Conservation (phyloP, 2,797 vertebrate species). For the Protonibea diacanthus region DNA sequence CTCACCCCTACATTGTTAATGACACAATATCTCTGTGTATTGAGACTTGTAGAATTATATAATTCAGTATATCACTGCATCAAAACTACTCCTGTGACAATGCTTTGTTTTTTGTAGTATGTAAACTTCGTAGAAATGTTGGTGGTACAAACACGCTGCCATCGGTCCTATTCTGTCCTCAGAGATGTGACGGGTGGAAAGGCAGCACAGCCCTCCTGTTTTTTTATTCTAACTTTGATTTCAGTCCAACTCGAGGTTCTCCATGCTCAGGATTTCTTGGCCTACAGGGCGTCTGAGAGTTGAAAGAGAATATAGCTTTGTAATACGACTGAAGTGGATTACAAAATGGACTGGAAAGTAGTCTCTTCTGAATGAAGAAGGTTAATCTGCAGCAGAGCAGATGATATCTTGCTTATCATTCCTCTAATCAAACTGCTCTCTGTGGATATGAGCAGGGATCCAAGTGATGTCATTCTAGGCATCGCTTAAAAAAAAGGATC, state of each 20-base stretch:
- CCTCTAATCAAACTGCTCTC: slow-evolving; percentile 66
- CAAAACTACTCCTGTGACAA: not conserved
- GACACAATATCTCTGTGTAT: slow-evolving; percentile 31
- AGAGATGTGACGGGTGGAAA: slow-evolving; percentile 16
- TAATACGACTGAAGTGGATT: slow-evolving; percentile 65
- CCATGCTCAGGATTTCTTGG: slow-evolving; percentile 33
- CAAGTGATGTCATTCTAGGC: slow-evolving; percentile 27
- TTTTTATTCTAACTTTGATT: slow-evolving; percentile 48
- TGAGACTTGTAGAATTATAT: slow-evolving; percentile 32
- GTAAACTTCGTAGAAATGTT: slow-evolving; percentile 46
- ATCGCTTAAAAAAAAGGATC: slow-evolving; percentile 4
- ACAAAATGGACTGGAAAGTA: slow-evolving; percentile 54
- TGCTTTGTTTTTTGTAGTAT: slow-evolving; percentile 32
- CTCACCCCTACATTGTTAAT: slow-evolving; percentile 22
- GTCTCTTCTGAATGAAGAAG: slow-evolving; percentile 50
- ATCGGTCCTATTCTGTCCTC: slow-evolving; percentile 13
- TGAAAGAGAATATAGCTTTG: slow-evolving; percentile 63
- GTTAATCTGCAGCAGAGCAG: slow-evolving; percentile 64
- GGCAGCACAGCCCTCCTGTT: slow-evolving; percentile 15
- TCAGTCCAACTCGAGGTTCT: slow-evolving; percentile 24
- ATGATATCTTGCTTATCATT: slow-evolving; percentile 67
- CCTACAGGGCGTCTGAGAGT: slow-evolving; percentile 44
- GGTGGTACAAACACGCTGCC: slow-evolving; percentile 12
- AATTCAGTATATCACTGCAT: slow-evolving; percentile 14
- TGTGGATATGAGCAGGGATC: slow-evolving; percentile 38